Evolutionary conservation across 1,140 invertebrate genomes (phyloP).

Genomic region (Eriosoma lanigerum): DNA sequence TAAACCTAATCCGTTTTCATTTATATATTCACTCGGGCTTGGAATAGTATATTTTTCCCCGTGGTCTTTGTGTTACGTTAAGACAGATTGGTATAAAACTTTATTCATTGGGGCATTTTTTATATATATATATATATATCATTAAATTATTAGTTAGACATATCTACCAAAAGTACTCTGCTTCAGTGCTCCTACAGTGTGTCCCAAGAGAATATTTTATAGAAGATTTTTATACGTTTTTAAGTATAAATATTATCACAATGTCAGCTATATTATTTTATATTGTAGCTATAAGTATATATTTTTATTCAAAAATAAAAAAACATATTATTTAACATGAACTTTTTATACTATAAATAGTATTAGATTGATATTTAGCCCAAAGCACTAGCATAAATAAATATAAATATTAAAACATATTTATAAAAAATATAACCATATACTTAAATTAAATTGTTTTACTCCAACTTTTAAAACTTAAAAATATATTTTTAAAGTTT

Average conservation of each 20-base stretch:
- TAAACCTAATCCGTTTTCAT: slow-evolving; percentile 42
- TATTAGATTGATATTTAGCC: no score
- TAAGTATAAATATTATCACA: not conserved
- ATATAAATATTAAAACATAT: no score
- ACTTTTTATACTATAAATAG: no score
- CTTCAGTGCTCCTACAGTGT: not conserved
- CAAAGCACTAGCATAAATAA: no score
- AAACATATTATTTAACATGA: no score
- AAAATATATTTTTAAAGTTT: no score
- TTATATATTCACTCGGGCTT: slow-evolving; percentile 15
- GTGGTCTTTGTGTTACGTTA: not conserved
- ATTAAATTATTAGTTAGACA: slow-evolving; percentile 1
- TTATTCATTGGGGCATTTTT: not conserved
- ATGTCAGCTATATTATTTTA: no score
- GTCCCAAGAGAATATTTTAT: not conserved
- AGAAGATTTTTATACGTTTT: not conserved
- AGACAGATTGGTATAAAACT: slow-evolving; percentile 23
- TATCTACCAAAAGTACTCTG: not conserved
- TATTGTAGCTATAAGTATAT: no score
- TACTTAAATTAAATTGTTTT: no score
- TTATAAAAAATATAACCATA: no score
- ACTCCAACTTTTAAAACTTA: no score
- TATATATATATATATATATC: not conserved
- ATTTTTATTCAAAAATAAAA: no score
- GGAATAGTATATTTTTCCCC: not conserved